phyloP scores from a whole-genome alignment of 2,888 invertebrate species.

The Himalopsyche tibetana region DNA sequence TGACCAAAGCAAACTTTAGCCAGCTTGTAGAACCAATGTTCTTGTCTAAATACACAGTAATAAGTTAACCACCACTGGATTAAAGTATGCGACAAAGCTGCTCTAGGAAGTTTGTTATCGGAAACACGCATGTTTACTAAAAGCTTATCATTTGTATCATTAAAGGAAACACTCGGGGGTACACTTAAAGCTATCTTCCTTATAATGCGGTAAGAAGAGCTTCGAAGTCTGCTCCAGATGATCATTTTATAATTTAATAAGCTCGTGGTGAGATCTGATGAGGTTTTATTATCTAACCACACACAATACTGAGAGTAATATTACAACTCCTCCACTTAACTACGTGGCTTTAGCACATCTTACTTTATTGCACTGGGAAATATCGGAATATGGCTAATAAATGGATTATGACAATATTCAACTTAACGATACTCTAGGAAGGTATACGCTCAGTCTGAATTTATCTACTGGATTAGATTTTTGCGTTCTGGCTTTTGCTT shows the following conservation, averaged over 20 bases:
- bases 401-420: neutral
- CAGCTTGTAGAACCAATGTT: too few species aligned
- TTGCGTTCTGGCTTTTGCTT: too few species aligned
- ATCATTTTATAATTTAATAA: conserved; percentile 15
- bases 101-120: conserved; percentile 34
- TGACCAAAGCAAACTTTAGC: too few species aligned
- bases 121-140: conserved; percentile 43
- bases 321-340: neutral
- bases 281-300: conserved; percentile 19
- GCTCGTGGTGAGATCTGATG: conserved; percentile 9
- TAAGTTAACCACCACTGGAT: neutral
- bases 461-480: too few species aligned
- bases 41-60: too few species aligned
- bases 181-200: conserved; percentile 31
- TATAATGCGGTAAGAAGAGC: conserved; percentile 21
- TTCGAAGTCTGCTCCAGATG: neutral
- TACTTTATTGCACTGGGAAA: neutral
- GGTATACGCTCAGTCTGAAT: too few species aligned
- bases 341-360: neutral
- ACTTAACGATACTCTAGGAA: neutral
- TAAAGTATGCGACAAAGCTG: conserved; percentile 16
- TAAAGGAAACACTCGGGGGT: conserved; percentile 31
- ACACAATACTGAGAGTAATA: neutral
- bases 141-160: conserved; percentile 39
- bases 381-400: neutral